Conservation (phyloP, 2,797 vertebrate species). For the Ctenosaura bakeri region DNA sequence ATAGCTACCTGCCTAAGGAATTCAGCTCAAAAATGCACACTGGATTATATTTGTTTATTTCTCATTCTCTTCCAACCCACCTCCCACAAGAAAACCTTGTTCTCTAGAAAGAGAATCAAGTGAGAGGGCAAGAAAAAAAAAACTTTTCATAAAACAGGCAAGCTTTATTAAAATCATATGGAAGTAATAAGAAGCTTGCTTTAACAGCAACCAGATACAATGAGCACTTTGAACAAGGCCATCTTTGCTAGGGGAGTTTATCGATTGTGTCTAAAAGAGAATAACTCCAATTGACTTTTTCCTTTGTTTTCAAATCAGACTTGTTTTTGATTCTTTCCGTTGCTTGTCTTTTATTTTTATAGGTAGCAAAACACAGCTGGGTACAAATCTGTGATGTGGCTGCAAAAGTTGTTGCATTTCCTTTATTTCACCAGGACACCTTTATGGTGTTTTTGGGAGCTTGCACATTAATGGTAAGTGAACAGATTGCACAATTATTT, state of each 20-base stretch:
- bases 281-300: slow-evolving; percentile 29
- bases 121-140: not conserved
- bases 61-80: slow-evolving; percentile 48
- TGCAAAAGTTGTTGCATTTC: slow-evolving; percentile 22
- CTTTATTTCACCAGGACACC: not conserved
- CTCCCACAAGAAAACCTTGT: slow-evolving; percentile 11
- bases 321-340: not conserved
- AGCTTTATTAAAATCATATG: slow-evolving; percentile 56
- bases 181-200: slow-evolving; percentile 65
- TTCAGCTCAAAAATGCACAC: slow-evolving; percentile 22
- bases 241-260: slow-evolving; percentile 50
- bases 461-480: not conserved
- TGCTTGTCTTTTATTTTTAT: slow-evolving; percentile 47
- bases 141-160: slow-evolving; percentile 18
- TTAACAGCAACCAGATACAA: slow-evolving; percentile 63
- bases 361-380: slow-evolving; percentile 44
- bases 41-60: slow-evolving; percentile 51
- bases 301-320: slow-evolving; percentile 44
- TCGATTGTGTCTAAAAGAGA: slow-evolving; percentile 61
- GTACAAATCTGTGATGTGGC: slow-evolving; percentile 48
- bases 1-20: slow-evolving; percentile 45
- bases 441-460: not conserved
- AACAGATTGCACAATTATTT: not conserved
- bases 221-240: slow-evolving; percentile 65
- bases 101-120: slow-evolving; percentile 53